Evolutionary conservation across 1,140 invertebrate genomes (phyloP).

Genomic region (Pantala flavescens): DNA sequence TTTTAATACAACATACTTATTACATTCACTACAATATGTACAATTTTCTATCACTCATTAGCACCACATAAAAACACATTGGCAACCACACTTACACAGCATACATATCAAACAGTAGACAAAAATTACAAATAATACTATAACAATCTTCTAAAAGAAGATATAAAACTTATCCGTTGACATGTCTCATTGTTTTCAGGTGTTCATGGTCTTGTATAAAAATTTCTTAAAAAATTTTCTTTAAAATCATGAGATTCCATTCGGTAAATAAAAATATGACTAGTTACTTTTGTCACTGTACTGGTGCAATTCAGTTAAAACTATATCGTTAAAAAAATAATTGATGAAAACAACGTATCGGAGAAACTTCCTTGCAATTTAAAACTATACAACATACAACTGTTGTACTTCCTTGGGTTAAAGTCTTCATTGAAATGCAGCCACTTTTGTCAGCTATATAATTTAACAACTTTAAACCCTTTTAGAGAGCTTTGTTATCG

Average conservation of each 20-base stretch:
- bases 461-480: background rate
- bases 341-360: background rate
- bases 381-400: background rate
- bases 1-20: background rate
- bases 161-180: background rate
- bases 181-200: background rate
- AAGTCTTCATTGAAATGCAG: background rate
- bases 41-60: background rate
- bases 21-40: background rate
- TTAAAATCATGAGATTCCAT: background rate
- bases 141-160: background rate
- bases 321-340: background rate
- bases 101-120: slow-evolving; percentile 3
- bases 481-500: background rate
- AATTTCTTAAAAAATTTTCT: background rate
- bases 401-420: background rate
- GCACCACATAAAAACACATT: background rate
- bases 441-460: background rate
- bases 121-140: slow-evolving; percentile 1
- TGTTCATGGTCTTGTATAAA: background rate
- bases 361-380: background rate
- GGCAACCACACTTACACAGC: background rate
- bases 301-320: background rate
- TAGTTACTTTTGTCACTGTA: background rate
- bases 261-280: background rate